Base-by-base conservation (phyloP, 2,888 invertebrate genomes). In the Drosophila greeni region DNA sequence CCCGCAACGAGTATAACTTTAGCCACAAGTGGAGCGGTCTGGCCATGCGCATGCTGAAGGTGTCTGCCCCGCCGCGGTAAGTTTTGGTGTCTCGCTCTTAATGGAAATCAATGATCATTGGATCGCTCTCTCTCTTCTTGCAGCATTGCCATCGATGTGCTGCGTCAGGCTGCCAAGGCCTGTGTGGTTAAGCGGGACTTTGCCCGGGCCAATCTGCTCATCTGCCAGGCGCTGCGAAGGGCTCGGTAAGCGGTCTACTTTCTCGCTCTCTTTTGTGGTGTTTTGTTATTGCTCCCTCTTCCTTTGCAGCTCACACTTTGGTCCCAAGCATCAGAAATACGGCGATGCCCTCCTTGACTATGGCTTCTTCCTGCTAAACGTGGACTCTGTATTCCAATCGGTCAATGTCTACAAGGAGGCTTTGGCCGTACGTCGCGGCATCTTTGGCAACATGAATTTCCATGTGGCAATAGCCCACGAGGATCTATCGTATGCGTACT, bases 401-500 rank as follows among this genome's bases (percentile, higher is more conserved):
- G 95, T 97, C n/a, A 91, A 92, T 66, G 93, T 95, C 0, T 97
- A 97, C 87, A 93, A 94, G 91, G 92, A 92, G 85, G 95, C 95
- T 0, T 89, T 97, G 67, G 90, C 91, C 42, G 93, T 95, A 37
- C 92, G 95, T 62, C 92, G 92, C 78, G 89, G 90, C 54, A 93
- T 96, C 82, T 97, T 96, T 90, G 95, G 95, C 0, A 93, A 93
- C 83, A 92, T 92, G 86, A 97, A 96, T 89, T 92, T 97, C 70
- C 94, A 95, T 88, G 95, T 97, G 74, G 97, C 97, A 0, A 92
- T 95, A 29, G 95, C 95, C 29, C 95, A 96, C 88, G 97, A 97
- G 89, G 97, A 97, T 90, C 90, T 97, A 43, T 96, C 97, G 0
- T 98, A 97, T 89, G 96, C 97, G 47, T 92, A 95, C 12, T 98